Evolutionary conservation across 2,888 invertebrate genomes (phyloP).

Genomic region (Sinopyrophorus schimmeli): DNA sequence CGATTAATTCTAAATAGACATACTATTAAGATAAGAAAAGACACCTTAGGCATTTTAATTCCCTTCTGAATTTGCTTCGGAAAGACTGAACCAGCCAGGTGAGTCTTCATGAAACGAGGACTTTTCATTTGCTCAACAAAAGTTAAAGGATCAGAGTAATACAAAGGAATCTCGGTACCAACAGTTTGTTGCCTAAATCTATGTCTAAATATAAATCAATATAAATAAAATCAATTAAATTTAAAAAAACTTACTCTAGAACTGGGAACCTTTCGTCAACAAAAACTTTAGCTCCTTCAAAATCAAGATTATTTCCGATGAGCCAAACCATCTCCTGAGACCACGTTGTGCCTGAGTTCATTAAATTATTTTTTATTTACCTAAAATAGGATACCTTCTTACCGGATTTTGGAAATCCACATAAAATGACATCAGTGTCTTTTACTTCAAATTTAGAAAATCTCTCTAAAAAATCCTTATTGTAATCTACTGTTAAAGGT

Average conservation of each 20-base stretch:
- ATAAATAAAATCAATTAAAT: not conserved
- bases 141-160: not conserved
- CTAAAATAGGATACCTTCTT: not conserved
- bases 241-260: slow-evolving; percentile 67
- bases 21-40: not conserved
- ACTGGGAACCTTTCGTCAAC: slow-evolving; percentile 75
- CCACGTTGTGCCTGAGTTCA: slow-evolving; percentile 67
- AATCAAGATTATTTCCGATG: slow-evolving; percentile 73
- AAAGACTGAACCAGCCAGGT: not conserved
- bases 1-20: not conserved
- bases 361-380: not conserved
- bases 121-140: not conserved
- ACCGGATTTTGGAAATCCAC: slow-evolving; percentile 1
- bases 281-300: slow-evolving; percentile 63
- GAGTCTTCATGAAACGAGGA: slow-evolving; percentile 7
- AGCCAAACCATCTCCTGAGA: slow-evolving; percentile 82
- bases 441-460: not conserved
- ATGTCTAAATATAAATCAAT: not conserved
- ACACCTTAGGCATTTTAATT: slow-evolving; percentile 1
- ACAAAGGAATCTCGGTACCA: not conserved
- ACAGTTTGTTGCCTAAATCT: not conserved
- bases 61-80: not conserved
- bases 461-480: not conserved
- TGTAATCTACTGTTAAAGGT: not conserved
- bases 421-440: not conserved